Conservation (phyloP, 2,113 vertebrate species). For the Butorides virescens region DNA sequence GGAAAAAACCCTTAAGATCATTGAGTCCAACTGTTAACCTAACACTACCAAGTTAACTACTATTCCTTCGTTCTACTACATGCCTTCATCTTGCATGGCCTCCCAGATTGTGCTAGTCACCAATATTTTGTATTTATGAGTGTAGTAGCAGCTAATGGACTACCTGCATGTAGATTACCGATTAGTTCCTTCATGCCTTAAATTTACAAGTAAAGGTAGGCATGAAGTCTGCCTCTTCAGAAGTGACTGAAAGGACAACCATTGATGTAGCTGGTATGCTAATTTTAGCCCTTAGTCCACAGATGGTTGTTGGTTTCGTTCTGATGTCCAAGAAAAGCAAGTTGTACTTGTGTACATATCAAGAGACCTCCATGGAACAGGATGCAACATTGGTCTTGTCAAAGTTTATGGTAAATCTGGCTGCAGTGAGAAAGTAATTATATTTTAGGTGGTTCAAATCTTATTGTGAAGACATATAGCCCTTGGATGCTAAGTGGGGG, state of each 20-base stretch:
- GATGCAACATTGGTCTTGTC: background rate
- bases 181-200: background rate
- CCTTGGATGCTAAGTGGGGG: background rate
- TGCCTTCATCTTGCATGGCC: background rate
- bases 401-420: background rate
- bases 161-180: background rate
- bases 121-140: background rate
- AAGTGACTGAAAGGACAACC: background rate
- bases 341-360: background rate
- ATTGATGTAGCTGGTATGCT: background rate
- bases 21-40: accelerated
- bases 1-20: background rate
- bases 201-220: background rate
- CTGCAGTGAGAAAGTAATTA: background rate
- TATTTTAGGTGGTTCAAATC: background rate
- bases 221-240: background rate
- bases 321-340: background rate
- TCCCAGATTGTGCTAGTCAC: background rate
- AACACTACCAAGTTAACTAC: background rate
- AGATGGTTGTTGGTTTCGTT: background rate
- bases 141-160: background rate
- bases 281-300: background rate
- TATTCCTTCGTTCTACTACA: background rate
- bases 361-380: background rate
- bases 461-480: background rate